These are phyloP conservation scores for Lepus americanus DNA, from an alignment of 2,113 vertebrate genomes.

Conservation along the genomic window DNA sequence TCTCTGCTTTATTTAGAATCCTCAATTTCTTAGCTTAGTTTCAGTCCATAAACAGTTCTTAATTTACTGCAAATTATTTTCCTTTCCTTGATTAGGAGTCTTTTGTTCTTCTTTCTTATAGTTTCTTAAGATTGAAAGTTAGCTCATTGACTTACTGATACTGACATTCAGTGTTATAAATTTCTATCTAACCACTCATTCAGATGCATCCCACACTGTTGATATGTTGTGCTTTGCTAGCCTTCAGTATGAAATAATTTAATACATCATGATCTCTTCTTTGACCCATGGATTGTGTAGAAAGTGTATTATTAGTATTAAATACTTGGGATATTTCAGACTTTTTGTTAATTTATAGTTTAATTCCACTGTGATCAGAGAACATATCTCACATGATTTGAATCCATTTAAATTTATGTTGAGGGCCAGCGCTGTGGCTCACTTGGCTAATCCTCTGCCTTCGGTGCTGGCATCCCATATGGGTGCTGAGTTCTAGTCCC, in stretches of 20 bases:
- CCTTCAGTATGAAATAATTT: not conserved
- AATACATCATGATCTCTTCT: not conserved
- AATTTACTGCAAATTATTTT: not conserved
- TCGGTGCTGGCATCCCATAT: too few species aligned
- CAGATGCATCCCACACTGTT: not conserved
- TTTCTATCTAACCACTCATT: not conserved
- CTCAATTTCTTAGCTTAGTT: not conserved
- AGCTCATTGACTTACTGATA: not conserved
- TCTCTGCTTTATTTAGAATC: not conserved
- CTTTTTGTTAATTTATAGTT: constrained; percentile 31
- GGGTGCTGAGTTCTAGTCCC: too few species aligned
- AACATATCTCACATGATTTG: not conserved
- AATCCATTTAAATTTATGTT: not conserved
- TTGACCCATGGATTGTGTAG: not conserved
- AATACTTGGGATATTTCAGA: not conserved
- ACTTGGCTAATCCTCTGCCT: too few species aligned
- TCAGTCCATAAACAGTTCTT: not conserved
- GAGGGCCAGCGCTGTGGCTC: not conserved
- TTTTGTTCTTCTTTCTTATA: not conserved
- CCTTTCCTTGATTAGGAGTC: constrained; percentile 23
- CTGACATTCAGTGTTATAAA: not conserved
- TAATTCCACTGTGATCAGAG: constrained; percentile 35
- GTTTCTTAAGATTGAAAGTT: not conserved
- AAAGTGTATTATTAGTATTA: not conserved
- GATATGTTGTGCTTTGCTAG: not conserved